Base-by-base conservation (phyloP, 1,140 invertebrate genomes). In the Nylanderia fulva region DNA sequence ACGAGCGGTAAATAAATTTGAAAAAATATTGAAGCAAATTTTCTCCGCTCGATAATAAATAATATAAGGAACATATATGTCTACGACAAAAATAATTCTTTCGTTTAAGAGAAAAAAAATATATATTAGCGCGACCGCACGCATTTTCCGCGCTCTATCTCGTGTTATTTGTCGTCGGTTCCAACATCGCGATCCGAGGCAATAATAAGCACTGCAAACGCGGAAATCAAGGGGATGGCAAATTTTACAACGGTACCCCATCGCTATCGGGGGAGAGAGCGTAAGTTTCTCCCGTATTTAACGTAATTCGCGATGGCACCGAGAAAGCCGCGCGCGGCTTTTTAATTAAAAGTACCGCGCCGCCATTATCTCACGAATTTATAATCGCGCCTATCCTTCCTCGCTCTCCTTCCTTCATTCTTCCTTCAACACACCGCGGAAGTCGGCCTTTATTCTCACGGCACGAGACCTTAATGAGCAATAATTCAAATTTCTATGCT, bases 321-420 rank as follows among this genome's bases (percentile, higher is more conserved):
- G 60, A 84, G 72, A 48, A 48, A 48, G 45, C 45, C 45, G 27
- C 63, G 52, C 69, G 72, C 69, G 66, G 89, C 88, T 92, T 93
- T 93, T 93, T 94, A 93, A 93, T 94, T 94, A 94, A 94, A 93
- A 93, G 85, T 91, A 91, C 89, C 85, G 75, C 64, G 77, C 85
- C 82, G 83, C 89, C 84, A 92, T 93, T 93, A 93, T 93, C 91
- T 92, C 90, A 85, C 87, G 86, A 92, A 93, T 93, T 93, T 93
- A 93, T 92, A 93, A 93, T 93, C 85, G 90, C 79, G 71, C 80
- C 86, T 85, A 86, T 88, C 68, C 72, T 39, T 33, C 52, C 68
- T 15, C 60, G 27, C 8, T 39, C 58, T 56, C 61, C 39, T 27
- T 68, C 9, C 42, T 84, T 80, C 74, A n/a, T 63, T 29, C 75